These are phyloP conservation scores for Imbricaverruca yamaguchii DNA, from an alignment of 2,888 invertebrate species.

Conservation along the genomic window DNA sequence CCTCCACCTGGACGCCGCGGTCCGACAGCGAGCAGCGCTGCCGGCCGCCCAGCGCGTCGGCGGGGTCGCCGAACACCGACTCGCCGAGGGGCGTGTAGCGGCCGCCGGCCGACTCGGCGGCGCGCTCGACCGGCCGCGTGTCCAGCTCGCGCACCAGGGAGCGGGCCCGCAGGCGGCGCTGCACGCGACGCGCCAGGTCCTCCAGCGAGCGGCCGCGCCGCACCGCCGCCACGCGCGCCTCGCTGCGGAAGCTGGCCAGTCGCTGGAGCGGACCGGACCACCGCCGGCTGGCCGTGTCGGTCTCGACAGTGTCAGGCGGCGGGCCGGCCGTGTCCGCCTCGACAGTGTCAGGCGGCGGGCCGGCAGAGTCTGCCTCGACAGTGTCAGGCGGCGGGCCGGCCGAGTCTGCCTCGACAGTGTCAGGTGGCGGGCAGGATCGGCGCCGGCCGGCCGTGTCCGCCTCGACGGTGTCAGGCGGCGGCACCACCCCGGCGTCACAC, in stretches of 20 bases:
- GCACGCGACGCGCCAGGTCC: conserved; percentile 12
- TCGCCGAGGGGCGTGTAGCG: background rate
- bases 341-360: background rate
- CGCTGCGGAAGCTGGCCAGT: conserved; percentile 23
- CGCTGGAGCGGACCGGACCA: conserved; percentile 24
- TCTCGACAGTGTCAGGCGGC: too few species aligned
- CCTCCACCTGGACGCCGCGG: background rate
- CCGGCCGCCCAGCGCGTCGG: background rate
- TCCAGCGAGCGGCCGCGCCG: conserved; percentile 9
- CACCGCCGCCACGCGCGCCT: background rate
- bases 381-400: background rate
- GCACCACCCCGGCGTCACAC: background rate
- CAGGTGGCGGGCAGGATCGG: background rate
- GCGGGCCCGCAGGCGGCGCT: conserved; percentile 12
- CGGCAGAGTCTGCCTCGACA: too few species aligned
- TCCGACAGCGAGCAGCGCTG: background rate
- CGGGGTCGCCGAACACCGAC: background rate
- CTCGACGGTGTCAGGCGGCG: background rate
- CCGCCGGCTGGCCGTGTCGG: background rate
- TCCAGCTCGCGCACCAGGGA: background rate
- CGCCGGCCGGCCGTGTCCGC: background rate
- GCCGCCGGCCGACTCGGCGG: background rate
- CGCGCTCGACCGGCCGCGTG: background rate
- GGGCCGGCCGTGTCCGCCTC: background rate
- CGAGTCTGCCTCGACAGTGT: background rate